Evolutionary conservation across 2,113 vertebrate species (phyloP), one percentile per base, ranked within the genome.

Genomic region (Indicator maculatus): DNA sequence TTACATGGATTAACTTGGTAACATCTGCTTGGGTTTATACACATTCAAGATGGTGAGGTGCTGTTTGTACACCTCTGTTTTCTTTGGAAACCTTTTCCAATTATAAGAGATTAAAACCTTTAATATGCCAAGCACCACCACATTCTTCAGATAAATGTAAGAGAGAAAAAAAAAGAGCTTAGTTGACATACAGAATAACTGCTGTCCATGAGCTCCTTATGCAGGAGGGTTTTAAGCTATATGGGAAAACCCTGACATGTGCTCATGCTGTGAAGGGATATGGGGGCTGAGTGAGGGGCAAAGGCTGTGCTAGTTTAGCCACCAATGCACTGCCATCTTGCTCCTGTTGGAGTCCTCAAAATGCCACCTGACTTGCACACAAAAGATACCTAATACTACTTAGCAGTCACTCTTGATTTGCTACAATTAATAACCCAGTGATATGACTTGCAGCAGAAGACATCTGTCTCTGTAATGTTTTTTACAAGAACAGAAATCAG

Each of bases 1-100:
- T 89, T 65, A 12, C 31, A 8, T 13, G 56, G 76, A 82, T 95
- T 82, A 84, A 70, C 21, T n/a, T 19, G 86, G 86, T 75, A 95
- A 74, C 93, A 92, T 94, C 94, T 95, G 91, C 79, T 89, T 87
- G 90, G 93, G 72, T 70, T 44, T 75, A 65, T 28, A 11, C n/a
- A 3, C 26, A 3, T 52, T 18, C 53, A 18, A 33, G 50, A 33
- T 11, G 44, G 45, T 41, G 92, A 88, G 56, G 36, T 90, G 81
- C 60, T 92, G 31, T 72, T 73, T 24, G 80, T 58, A 1, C 69
- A 55, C 75, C 76, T 82, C 70, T 65, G 17, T 58, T 86, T 67
- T 93, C 83, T 79, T 52, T 70, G 86, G 79, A 76, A 89, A 52
- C 36, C 50, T 60, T 77, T 80, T 52, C 86, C 83, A 90, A 1